Evolutionary conservation across 37 sponge, comb jelly and placozoan genomes (phyloP).

Genomic region (Agelas oroides): DNA sequence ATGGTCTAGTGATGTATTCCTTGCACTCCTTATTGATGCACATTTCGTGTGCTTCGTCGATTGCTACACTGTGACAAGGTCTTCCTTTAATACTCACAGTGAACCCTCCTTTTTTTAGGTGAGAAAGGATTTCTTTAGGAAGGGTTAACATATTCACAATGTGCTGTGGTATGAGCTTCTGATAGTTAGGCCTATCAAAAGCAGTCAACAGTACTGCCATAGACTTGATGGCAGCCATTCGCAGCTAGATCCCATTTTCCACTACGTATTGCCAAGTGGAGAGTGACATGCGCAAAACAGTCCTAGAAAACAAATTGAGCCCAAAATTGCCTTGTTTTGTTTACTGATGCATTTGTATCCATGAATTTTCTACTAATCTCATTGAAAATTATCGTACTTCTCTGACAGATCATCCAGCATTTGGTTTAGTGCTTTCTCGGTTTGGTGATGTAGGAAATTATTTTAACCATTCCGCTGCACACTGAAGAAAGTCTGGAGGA

Average conservation of each 20-base stretch:
- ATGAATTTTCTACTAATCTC: neutral
- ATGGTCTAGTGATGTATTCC: conserved; percentile 8
- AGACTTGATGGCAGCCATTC: conserved; percentile 40
- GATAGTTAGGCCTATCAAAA: conserved; percentile 31
- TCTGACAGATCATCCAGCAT: neutral
- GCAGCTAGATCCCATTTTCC: conserved; percentile 30
- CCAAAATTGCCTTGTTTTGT: conserved; percentile 40
- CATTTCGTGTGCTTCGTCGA: conserved; percentile 67
- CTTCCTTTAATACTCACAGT: conserved; percentile 26
- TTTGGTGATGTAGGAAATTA: neutral
- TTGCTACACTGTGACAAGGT: conserved; percentile 24
- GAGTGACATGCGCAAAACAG: conserved; percentile 16
- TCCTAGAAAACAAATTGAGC: conserved; percentile 27
- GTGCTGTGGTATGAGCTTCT: conserved; percentile 25
- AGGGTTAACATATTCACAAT: neutral
- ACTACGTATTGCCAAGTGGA: conserved; percentile 38
- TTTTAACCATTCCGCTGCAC: neutral
- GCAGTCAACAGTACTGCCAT: conserved; percentile 35
- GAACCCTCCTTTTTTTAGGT: conserved; percentile 15
- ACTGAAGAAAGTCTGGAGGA: neutral
- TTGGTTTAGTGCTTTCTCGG: neutral
- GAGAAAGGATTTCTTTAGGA: conserved; percentile 3
- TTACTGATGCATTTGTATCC: neutral
- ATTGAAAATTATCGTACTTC: neutral
- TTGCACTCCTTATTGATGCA: conserved; percentile 36